Evolutionary conservation across 2,797 vertebrate genomes (phyloP).

Genomic region (Sphaeramia orbicularis): DNA sequence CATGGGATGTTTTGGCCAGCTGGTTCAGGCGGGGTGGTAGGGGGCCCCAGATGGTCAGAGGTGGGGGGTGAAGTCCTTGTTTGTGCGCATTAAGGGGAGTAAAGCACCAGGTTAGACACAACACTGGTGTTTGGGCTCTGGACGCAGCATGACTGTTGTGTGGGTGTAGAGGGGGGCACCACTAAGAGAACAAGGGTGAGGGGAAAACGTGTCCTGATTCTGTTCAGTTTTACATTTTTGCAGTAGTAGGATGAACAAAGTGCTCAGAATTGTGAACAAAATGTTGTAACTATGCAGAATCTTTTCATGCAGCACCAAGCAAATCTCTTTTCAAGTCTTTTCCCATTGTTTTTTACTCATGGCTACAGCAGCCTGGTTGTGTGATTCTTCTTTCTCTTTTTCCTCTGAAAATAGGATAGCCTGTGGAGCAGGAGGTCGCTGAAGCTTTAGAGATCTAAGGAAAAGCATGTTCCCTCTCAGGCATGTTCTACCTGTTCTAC

Average conservation of each 20-base stretch:
- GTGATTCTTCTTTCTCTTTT: conserved; percentile 39
- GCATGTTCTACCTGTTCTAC: conserved; percentile 22
- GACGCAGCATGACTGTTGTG: conserved; percentile 59
- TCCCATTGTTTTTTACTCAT: conserved; percentile 5
- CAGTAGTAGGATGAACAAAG: conserved; percentile 18
- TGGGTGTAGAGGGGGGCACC: conserved; percentile 31
- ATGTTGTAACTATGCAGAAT: conserved; percentile 26
- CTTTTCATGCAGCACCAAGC: conserved; percentile 3
- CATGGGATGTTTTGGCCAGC: conserved; percentile 61
- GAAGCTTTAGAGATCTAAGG: conserved; percentile 51
- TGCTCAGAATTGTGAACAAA: conserved; percentile 29
- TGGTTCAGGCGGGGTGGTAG: conserved; percentile 51
- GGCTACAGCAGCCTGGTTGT: conserved; percentile 9
- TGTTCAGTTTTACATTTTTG: conserved; percentile 36
- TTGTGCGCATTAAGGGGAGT: conserved; percentile 73
- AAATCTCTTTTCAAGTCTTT: conserved; percentile 13
- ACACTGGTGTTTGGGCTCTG: conserved; percentile 68
- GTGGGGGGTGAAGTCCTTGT: conserved; percentile 77
- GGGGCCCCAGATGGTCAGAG: conserved; percentile 79
- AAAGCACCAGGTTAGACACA: conserved; percentile 80
- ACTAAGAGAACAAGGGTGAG: background rate
- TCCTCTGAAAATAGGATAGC: conserved; percentile 63
- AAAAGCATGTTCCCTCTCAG: conserved; percentile 44
- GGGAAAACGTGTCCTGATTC: conserved; percentile 41
- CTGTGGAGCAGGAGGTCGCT: conserved; percentile 59